Evolutionary conservation across 2,113 vertebrate genomes (phyloP).

Genomic region (Ictalurus punctatus): DNA sequence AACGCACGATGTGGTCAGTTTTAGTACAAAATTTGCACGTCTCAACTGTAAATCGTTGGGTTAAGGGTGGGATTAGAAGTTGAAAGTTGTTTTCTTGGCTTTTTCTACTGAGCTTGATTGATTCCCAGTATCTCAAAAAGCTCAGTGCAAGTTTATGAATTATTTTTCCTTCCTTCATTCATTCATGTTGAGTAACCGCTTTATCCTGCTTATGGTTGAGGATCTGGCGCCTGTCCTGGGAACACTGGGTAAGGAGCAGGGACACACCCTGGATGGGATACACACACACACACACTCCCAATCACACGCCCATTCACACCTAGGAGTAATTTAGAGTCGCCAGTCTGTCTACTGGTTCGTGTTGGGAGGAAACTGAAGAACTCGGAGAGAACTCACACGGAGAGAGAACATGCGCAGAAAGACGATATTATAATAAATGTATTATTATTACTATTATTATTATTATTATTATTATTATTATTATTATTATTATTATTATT

Average conservation of each 20-base stretch:
- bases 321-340: background rate
- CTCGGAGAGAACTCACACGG: background rate
- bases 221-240: background rate
- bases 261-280: background rate
- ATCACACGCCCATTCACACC: background rate
- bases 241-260: background rate
- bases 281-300: background rate
- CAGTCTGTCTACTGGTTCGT: background rate
- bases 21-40: background rate
- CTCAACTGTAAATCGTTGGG: background rate
- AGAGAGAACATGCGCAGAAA: background rate
- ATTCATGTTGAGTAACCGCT: background rate
- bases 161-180: background rate
- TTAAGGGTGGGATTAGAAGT: background rate
- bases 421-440: background rate
- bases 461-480: constrained; percentile 6
- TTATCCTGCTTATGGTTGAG: background rate
- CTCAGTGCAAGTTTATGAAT: background rate
- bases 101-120: background rate
- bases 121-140: background rate
- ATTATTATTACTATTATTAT: background rate
- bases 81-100: background rate
- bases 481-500: background rate
- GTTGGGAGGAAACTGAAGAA: background rate
- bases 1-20: background rate